Evolutionary conservation across 1,140 invertebrate species (phyloP), one percentile per base, ranked within the genome.

Genomic region (Magallana angulata): DNA sequence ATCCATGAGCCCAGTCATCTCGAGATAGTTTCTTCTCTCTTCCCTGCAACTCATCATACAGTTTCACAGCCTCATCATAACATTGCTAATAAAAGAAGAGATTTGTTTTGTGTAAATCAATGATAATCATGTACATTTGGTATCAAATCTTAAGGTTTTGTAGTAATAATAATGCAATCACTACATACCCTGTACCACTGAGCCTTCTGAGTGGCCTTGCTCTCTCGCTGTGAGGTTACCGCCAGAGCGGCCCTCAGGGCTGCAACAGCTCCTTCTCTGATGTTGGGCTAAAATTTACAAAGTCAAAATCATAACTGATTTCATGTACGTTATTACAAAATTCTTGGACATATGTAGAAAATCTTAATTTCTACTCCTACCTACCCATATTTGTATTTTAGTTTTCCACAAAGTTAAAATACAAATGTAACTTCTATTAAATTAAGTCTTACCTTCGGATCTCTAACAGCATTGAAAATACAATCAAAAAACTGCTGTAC

Each of bases 141-240:
- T 18, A 16, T 14, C 18, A 18, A 64, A 18, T 64, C 7, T 64
- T 48, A 48, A 48, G 18, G 14, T 18, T 64, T 64, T 64, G 14
- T 64, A 5, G 7, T 18, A 64, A 64, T 64, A 14, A 16, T 64
- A 64, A 14, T 64, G 62, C 7, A 64, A 3, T 64, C 24, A 16
- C 82, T 76, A 5, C 62, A 90, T 85, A 95, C 95, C 93, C 94
- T 94, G 89, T 97, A 98, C 98, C 98, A 99, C 89, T 97, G 96
- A 14, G 97, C 97, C 93, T 97, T 98, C 87, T 98, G 97, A 87
- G 97, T 97, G 92, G 99, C 97, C 94, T 98, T 98, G 64, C 97
- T 98, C 95, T 99, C 99, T 89, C 99, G 96, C 93, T 99, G 98
- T 2, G 98, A 97, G 0, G 98, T 99, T 0, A 99, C 98, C 4